A percentile compares a stretch with the other conserved stretches of the same genome.
Conservation (phyloP, 2,113 vertebrate genomes). For the Tiliqua scincoides region DNA sequence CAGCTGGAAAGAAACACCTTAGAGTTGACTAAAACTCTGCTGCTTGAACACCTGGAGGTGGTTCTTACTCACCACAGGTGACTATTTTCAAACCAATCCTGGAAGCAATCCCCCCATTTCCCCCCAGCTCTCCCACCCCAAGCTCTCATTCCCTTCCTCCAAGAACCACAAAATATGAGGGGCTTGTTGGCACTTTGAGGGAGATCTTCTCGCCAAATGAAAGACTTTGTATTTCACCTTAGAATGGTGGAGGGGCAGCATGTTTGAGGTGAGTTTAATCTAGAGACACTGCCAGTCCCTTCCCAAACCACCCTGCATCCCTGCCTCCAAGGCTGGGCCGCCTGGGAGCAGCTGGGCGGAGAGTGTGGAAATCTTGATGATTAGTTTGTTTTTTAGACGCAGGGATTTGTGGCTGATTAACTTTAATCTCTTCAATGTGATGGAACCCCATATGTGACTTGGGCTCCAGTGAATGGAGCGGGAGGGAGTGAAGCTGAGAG, state of each 20-base stretch:
- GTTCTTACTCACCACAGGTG: no score
- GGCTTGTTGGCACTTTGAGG: no score
- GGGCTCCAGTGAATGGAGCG: background rate
- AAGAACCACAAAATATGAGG: no score
- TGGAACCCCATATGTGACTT: background rate
- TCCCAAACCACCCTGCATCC: background rate
- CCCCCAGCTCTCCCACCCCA: no score
- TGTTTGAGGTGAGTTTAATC: background rate
- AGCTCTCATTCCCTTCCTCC: no score
- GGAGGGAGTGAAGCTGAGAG: background rate
- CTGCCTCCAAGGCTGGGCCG: background rate
- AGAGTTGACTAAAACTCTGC: no score
- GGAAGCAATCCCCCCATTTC: no score
- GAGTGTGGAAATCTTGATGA: conserved; percentile 21
- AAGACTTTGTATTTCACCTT: background rate
- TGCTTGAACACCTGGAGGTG: no score
- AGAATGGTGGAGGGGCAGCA: background rate
- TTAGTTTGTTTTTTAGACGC: conserved; percentile 46
- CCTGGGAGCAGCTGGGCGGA: conserved; percentile 13
- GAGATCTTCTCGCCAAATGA: background rate
- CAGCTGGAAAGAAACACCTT: no score
- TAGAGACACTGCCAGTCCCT: background rate
- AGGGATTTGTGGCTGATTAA: conserved; percentile 44
- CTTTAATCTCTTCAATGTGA: conserved; percentile 34
- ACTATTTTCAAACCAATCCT: no score